Evolutionary conservation across 2,888 invertebrate species (phyloP), one percentile per base, ranked within the genome.

Genomic region (Bembecia ichneumoniformis): DNA sequence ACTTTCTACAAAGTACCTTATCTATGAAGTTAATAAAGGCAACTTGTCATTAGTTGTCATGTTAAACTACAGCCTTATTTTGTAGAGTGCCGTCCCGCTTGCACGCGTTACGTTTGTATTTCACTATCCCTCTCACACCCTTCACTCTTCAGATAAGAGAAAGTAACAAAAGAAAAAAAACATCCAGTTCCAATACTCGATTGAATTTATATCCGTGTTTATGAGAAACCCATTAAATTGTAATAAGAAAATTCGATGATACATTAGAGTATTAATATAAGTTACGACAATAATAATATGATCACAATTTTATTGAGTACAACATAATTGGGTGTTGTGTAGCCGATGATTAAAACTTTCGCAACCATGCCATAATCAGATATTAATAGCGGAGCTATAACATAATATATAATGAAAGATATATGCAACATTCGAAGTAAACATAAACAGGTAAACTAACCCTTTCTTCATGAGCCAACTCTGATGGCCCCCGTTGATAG

Each of bases 381-480:
- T 71, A 66, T 58, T 63, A 64, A 66, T 66, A 73, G 55, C 46
- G 43, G 47, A 49, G 61, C 55, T 58, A 58, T 60, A 61, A 59
- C 57, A 62, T 55, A 40, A 40, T 40, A 52, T 52, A 64, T 59
- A 62, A 58, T 56, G 55, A 62, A 57, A 64, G 49, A 57, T 59
- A 57, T 58, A 53, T 58, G 61, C 52, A 57, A 59, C 51, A 55
- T 56, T 60, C 43, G 63, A 69, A 69, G 77, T 79, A 78, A 79
- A 79, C 77, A 77, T 77, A 81, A 79, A 82, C 82, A 83, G 76
- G 73, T 71, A 76, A 81, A 87, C 86, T 82, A 77, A 86, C 87
- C 87, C 86, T 82, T 86, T 86, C 86, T 84, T 87, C 87, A 87
- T 87, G 84, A 86, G 86, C 83, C 86, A 79, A 72, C 82, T 81